Evolutionary conservation across 2,113 vertebrate species (phyloP).

Genomic region (Ciconia stormi): DNA sequence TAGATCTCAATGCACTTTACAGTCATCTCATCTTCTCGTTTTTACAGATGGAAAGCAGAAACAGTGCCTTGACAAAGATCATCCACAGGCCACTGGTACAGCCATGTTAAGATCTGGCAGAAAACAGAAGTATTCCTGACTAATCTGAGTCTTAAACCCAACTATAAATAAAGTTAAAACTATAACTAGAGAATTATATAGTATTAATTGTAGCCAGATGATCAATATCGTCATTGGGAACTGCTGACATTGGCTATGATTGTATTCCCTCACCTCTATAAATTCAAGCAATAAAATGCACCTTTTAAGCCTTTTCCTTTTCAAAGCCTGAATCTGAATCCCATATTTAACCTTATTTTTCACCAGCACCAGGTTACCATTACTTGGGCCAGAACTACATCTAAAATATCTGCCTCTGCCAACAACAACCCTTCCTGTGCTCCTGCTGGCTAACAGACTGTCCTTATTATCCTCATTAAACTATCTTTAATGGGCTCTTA

Average conservation of each 20-base stretch:
- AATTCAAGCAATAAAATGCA: background rate
- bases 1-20: background rate
- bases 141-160: background rate
- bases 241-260: background rate
- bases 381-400: background rate
- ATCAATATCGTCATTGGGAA: background rate
- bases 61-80: background rate
- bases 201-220: background rate
- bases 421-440: background rate
- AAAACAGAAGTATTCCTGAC: background rate
- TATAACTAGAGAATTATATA: background rate
- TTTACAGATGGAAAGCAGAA: background rate
- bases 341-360: background rate
- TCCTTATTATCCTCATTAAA: background rate
- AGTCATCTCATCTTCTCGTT: background rate
- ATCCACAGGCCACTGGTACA: background rate
- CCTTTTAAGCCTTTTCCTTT: background rate
- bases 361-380: background rate
- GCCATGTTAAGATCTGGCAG: background rate
- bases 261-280: background rate
- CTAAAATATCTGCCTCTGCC: background rate
- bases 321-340: background rate
- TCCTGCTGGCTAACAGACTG: background rate
- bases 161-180: background rate
- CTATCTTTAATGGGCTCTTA: background rate